Base-by-base conservation (phyloP, 1,140 invertebrate species). In the Vanessa tameamea region DNA sequence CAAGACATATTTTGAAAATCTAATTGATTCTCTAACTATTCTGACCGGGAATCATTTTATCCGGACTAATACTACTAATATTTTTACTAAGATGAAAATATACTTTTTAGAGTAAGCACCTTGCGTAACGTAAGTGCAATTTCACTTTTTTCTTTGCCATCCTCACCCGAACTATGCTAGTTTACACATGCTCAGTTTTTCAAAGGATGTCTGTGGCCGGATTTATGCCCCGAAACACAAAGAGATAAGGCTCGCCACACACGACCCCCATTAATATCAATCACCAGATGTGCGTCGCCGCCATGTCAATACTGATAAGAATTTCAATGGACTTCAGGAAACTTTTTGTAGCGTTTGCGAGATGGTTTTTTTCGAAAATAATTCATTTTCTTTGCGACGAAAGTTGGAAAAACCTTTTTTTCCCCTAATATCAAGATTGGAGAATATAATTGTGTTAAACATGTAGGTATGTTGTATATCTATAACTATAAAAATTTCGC, bases 191-290 rank as follows among this genome's bases (percentile, higher is more conserved):
- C 48, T 73, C 72, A 61, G 53, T 75, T 67, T 74, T 68, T 70
- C 64, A 71, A 75, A 81, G 78, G 78, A 51, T 64, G 73, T 50
- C 72, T 53, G 53, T 57, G 61, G 48, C 68, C 69, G 69, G 75
- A 80, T 79, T 79, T 82, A 80, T 79, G 74, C 73, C 31, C 64
- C 61, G 68, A 64, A 55, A 79, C 77, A 81, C 80, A 86, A 83
- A 81, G 82, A 77, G 86, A 87, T 87, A 87, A 87, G 82, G 81
- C 75, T 23, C 69, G 23, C 55, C 15, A 26, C 20, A 55, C 64
- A 73, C 69, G 72, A 47, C 76, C 70, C 76, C 78, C 80, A 84
- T 88, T 83, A 84, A 84, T 88, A 85, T 88, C 86, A 84, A 86
- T 88, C 86, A 86, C 82, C 75, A 72, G 64, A 73, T 74, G 75